Conservation (phyloP, 2,797 vertebrate genomes). For the Strix occidentalis region DNA sequence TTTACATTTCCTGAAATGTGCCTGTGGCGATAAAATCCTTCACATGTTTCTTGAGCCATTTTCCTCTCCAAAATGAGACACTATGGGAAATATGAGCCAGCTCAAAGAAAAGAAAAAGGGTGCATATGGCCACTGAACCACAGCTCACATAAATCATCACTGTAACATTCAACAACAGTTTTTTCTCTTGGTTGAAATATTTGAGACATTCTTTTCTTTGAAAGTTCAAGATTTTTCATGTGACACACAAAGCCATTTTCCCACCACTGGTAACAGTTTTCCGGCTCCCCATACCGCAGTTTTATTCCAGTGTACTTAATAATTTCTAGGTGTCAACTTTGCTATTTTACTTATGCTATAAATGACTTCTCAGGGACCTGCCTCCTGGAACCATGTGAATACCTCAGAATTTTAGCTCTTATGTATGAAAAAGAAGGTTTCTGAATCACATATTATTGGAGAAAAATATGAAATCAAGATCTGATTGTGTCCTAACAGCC, state of each 20-base stretch:
- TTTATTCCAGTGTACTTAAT: slow-evolving; percentile 9
- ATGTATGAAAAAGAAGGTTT: neutral
- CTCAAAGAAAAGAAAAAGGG: neutral
- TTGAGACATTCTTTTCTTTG: neutral
- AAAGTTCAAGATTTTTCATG: slow-evolving; percentile 8
- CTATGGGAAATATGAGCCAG: neutral
- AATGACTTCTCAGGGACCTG: neutral
- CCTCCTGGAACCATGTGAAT: neutral
- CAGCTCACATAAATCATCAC: neutral
- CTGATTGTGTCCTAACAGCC: neutral
- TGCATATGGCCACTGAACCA: neutral
- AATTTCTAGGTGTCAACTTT: neutral
- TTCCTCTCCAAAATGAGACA: neutral
- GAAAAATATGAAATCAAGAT: neutral
- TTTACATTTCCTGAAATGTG: neutral
- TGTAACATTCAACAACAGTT: neutral
- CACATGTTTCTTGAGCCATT: neutral
- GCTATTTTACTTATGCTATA: neutral
- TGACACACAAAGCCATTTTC: neutral
- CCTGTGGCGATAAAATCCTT: neutral
- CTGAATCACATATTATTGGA: neutral
- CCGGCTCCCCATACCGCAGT: neutral
- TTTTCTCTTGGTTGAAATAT: neutral
- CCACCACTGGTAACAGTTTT: neutral
- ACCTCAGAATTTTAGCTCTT: neutral